A percentile compares a stretch with the other conserved stretches of the same genome.
These are phyloP conservation scores for Athalia rosae DNA, from an alignment of 2,888 invertebrate species.

Conservation along the genomic window DNA sequence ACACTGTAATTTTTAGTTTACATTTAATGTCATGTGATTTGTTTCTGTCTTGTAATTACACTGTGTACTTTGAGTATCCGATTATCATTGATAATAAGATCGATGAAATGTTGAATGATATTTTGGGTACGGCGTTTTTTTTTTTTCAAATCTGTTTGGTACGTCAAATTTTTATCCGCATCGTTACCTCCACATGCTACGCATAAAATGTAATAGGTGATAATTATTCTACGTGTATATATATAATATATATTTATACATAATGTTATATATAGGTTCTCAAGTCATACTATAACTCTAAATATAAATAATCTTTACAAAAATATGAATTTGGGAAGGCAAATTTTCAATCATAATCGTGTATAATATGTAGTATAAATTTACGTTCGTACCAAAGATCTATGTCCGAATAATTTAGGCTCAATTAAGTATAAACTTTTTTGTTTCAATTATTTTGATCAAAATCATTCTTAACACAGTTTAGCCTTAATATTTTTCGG, in stretches of 20 bases:
- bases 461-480: no score
- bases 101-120: not conserved
- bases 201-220: conserved; percentile 32
- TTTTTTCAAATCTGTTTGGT: not conserved
- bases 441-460: no score
- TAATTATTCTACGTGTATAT: conserved; percentile 37
- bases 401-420: conserved; percentile 13
- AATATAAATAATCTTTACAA: conserved; percentile 70
- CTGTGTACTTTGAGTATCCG: not conserved
- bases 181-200: conserved; percentile 45
- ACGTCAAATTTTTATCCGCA: conserved; percentile 44
- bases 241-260: conserved; percentile 48
- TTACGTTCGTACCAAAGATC: not conserved
- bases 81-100: not conserved
- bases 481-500: no score
- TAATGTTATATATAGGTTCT: conserved; percentile 51
- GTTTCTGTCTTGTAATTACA: not conserved
- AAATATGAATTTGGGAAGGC: conserved; percentile 72
- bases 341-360: conserved; percentile 60
- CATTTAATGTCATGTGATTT: conserved; percentile 24
- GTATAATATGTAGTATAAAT: not conserved
- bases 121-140: not conserved
- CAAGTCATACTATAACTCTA: conserved; percentile 55
- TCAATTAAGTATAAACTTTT: not conserved
- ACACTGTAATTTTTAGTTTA: conserved; percentile 3